These are phyloP conservation scores for Limnothrissa miodon DNA, from an alignment of 2,113 vertebrate species.

Conservation along the genomic window DNA sequence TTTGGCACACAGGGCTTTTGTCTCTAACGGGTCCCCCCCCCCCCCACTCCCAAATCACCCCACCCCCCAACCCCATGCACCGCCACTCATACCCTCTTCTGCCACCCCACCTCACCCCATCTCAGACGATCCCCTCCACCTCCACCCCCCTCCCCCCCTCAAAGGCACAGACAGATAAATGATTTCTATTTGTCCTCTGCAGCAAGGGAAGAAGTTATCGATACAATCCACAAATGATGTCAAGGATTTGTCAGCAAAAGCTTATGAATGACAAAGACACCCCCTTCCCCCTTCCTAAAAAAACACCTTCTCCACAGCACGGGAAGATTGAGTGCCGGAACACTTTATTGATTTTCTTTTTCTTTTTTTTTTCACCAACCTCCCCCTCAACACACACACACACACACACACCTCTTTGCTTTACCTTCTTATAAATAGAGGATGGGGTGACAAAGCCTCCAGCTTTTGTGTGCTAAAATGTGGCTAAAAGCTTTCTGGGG, in stretches of 20 bases:
- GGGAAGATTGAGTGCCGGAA: slow-evolving; percentile 93
- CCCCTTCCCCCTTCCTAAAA: slow-evolving; percentile 52
- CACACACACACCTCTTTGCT: neutral
- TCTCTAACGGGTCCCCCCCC: slow-evolving; percentile 53
- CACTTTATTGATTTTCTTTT: slow-evolving; percentile 91
- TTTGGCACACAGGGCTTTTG: slow-evolving; percentile 79
- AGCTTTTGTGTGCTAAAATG: slow-evolving; percentile 97
- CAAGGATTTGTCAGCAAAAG: slow-evolving; percentile 94
- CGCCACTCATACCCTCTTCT: slow-evolving; percentile 44
- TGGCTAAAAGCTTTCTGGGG: slow-evolving; percentile 89
- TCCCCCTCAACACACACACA: neutral
- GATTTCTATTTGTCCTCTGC: slow-evolving; percentile 96
- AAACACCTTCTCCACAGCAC: slow-evolving; percentile 78
- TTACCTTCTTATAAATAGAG: slow-evolving; percentile 91
- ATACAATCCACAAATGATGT: slow-evolving; percentile 95
- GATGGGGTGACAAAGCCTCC: slow-evolving; percentile 87
- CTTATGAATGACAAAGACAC: slow-evolving; percentile 97
- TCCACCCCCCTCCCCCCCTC: slow-evolving; percentile 62
- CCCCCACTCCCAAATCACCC: neutral
- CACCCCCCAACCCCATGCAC: neutral
- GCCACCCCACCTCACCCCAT: slow-evolving; percentile 10
- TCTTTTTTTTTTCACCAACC: slow-evolving; percentile 54
- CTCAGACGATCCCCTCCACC: slow-evolving; percentile 4
- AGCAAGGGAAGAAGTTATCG: slow-evolving; percentile 89
- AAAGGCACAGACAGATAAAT: slow-evolving; percentile 89